Percentiles rank a stretch among this genome's conserved stretches.
These are phyloP conservation scores for Gavia stellata DNA, from an alignment of 2,113 vertebrate species.

Conservation along the genomic window DNA sequence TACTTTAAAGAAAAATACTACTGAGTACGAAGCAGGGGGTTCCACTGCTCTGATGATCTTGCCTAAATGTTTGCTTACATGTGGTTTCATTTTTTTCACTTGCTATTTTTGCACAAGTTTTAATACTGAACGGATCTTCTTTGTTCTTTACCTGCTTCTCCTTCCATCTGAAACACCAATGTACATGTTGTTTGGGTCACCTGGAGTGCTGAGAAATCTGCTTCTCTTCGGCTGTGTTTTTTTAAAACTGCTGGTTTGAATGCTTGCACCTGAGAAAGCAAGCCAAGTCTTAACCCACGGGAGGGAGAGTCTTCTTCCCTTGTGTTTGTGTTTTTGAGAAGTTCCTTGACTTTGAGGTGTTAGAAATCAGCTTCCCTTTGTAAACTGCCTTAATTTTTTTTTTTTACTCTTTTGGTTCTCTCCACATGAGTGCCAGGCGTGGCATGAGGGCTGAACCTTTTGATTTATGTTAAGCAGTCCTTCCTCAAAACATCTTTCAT, in stretches of 20 bases:
- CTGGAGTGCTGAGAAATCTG: constrained; percentile 55
- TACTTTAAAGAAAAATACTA: constrained; percentile 78
- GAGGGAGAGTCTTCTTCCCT: background rate
- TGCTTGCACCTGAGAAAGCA: constrained; percentile 16
- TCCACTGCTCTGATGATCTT: constrained; percentile 63
- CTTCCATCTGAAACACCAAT: constrained; percentile 35
- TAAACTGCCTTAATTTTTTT: constrained; percentile 54
- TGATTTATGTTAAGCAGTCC: background rate
- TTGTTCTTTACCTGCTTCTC: constrained; percentile 16
- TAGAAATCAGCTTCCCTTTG: constrained; percentile 46
- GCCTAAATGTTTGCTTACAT: constrained; percentile 63
- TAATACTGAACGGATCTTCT: constrained; percentile 38
- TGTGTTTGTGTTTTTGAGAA: constrained; percentile 27
- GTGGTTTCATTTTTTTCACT: constrained; percentile 70
- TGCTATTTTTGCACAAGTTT: constrained; percentile 63
- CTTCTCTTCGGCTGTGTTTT: constrained; percentile 22
- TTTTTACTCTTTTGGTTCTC: background rate
- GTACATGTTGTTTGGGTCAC: constrained; percentile 52
- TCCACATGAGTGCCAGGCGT: constrained; percentile 39
- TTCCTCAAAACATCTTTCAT: background rate
- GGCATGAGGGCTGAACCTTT: constrained; percentile 47
- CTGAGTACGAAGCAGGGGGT: constrained; percentile 76
- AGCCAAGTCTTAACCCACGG: constrained; percentile 35
- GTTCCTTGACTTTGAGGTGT: constrained; percentile 29
- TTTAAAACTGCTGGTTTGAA: constrained; percentile 16